A percentile compares a stretch with the other conserved stretches of the same genome.
Conservation (phyloP, 2,888 invertebrate species). For the Carpatolechia fugitivella region DNA sequence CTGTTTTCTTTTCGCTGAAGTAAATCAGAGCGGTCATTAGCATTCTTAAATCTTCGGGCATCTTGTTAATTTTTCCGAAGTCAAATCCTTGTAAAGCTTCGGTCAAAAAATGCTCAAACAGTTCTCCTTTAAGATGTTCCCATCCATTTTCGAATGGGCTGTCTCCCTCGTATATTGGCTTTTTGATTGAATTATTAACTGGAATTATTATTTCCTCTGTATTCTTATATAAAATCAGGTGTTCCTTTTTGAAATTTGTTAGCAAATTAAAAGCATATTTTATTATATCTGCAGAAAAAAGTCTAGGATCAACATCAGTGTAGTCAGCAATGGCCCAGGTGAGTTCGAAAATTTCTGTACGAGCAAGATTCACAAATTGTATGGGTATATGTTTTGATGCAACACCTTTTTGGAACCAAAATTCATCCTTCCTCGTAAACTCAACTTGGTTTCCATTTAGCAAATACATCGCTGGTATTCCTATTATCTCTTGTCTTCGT, state of each 20-base stretch:
- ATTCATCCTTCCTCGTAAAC: slow-evolving; percentile 24
- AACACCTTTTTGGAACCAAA: slow-evolving; percentile 38
- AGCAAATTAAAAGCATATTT: slow-evolving; percentile 43
- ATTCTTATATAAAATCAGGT: slow-evolving; percentile 4
- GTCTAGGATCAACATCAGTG: slow-evolving; percentile 26
- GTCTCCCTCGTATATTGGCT: slow-evolving; percentile 30
- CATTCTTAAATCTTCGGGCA: slow-evolving; percentile 33
- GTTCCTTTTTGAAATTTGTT: slow-evolving; percentile 31
- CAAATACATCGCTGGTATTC: slow-evolving; percentile 21
- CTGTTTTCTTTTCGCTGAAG: slow-evolving; percentile 27
- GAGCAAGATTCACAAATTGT: slow-evolving; percentile 28
- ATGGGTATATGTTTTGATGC: slow-evolving; percentile 25
- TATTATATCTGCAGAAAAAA: slow-evolving; percentile 37
- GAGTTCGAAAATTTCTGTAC: slow-evolving; percentile 18
- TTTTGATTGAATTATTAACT: slow-evolving; percentile 20
- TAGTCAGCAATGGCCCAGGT: slow-evolving; percentile 25
- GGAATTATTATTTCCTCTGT: slow-evolving; percentile 4
- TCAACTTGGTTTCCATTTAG: slow-evolving; percentile 20
- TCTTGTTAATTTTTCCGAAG: slow-evolving; percentile 21
- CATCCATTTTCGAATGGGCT: slow-evolving; percentile 46
- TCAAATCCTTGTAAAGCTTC: slow-evolving; percentile 23
- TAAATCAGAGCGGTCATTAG: slow-evolving; percentile 38
- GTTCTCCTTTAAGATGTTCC: slow-evolving; percentile 24
- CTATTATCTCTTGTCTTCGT: slow-evolving; percentile 14
- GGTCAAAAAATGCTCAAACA: slow-evolving; percentile 33